Percentiles rank a stretch among this genome's conserved stretches.
Conservation (phyloP, 2,888 invertebrate species). For the Caenorhabditis imperialis region DNA sequence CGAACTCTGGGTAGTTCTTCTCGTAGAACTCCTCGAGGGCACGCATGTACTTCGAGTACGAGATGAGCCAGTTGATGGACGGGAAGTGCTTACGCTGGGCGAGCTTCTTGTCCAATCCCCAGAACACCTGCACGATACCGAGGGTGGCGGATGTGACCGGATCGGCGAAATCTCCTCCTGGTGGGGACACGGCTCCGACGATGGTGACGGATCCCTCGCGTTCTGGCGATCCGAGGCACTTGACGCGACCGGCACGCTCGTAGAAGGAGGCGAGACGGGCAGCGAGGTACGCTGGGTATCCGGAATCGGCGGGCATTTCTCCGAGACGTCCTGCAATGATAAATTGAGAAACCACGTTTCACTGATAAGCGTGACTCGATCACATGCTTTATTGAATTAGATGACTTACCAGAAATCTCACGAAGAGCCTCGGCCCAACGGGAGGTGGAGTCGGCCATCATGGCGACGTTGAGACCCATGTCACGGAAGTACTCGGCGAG, state of each 20-base stretch:
- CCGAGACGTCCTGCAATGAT: slow-evolving; percentile 86
- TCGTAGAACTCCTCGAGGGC: slow-evolving; percentile 99
- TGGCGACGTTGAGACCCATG: slow-evolving; percentile 99
- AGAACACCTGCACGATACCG: slow-evolving; percentile 87
- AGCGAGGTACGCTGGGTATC: slow-evolving; percentile 98
- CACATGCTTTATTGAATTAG: background rate
- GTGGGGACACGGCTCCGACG: slow-evolving; percentile 91
- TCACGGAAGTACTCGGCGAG: slow-evolving; percentile 90
- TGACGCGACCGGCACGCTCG: slow-evolving; percentile 97
- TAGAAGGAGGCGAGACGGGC: slow-evolving; percentile 99
- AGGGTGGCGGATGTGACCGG: slow-evolving; percentile 99
- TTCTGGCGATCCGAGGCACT: slow-evolving; percentile 84
- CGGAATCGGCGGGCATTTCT: slow-evolving; percentile 98
- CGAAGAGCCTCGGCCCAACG: slow-evolving; percentile 99
- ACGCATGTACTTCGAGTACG: slow-evolving; percentile 96
- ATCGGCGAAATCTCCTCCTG: slow-evolving; percentile 99
- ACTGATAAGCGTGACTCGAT: no score
- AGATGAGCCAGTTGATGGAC: slow-evolving; percentile 99
- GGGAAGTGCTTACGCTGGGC: slow-evolving; percentile 98
- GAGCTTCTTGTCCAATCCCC: slow-evolving; percentile 78
- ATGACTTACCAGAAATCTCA: slow-evolving; percentile 89
- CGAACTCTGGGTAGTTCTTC: slow-evolving; percentile 96
- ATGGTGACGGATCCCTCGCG: slow-evolving; percentile 98
- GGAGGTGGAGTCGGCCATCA: slow-evolving; percentile 99
- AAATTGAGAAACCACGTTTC: background rate